Evolutionary conservation across 2,797 vertebrate species (phyloP), one percentile per base, ranked within the genome.

Genomic region (Peromyscus attwateri): DNA sequence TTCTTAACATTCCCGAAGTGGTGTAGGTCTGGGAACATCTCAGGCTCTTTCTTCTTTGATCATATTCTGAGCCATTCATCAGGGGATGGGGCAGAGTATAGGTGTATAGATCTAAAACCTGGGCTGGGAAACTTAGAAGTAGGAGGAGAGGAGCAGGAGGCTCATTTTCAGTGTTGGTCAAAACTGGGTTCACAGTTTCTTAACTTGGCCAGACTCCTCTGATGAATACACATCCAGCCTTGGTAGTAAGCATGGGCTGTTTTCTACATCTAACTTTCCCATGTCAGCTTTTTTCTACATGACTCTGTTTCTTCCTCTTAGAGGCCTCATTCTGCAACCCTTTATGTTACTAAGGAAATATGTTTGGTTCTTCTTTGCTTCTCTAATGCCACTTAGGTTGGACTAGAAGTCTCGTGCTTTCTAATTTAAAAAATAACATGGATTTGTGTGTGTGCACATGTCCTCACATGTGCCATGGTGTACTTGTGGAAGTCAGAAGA

Each of bases 291-390:
- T 93, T 55, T 64, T 40, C 85, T 60, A 52, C 9, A 6, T 11
- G 64, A 16, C 43, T 91, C 68, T 91, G 34, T 70, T 93, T 71
- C 81, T 62, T 92, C 60, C 31, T 95, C 87, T 85, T 29, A 14
- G 68, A 71, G 55, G 21, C 60, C 19, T 90, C 31, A 34, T 70
- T 87, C 40, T 87, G 49, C 40, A 83, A 79, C 13, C 52, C 9
- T 70, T 91, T 84, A 89, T 21, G 29, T 40, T 55, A 89, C 19
- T 55, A 62, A 76, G 93, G 25, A 91, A 83, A 49, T 31, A 13
- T 52, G 29, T 85, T 8, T 70, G 62, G 43, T 91, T 34, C 29
- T 23, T 52, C 7, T 34, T 21, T 52, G 62, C 0, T 37, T 37
- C 29, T 89, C 1, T 12, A 21, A 4, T 52, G 52, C 13, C 49